Evolutionary conservation across 1,140 invertebrate species (phyloP), one percentile per base, ranked within the genome.

Genomic region (Stegodyphus mimosarum): DNA sequence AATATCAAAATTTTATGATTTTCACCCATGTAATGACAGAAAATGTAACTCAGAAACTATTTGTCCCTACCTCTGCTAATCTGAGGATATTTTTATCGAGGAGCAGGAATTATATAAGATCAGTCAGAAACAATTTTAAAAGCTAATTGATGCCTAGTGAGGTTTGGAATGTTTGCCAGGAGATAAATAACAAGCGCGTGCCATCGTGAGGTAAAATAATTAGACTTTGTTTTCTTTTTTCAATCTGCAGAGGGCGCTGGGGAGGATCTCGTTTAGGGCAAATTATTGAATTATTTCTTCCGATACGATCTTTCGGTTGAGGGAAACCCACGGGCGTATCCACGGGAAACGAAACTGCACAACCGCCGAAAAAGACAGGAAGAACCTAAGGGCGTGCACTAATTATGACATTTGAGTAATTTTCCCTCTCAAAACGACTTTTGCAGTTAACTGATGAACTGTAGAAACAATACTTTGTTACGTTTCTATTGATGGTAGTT

Each of bases 381-480:
- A 79, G 76, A 70, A 11, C 11, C 48, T 48, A 33, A 33, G 76
- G 76, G 76, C 66, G 76, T 49, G 18, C 18, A 52, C 64, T 79
- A 79, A 79, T 79, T 67, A 70, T 79, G 76, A 79, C 76, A 79
- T 79, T 79, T 79, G 76, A 79, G 76, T 70, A 33, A 33, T 33
- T 33, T 33, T 33, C 66, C 15, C 64, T 70, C 17, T 4, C n/a
- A 15, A 69, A 79, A 79, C 76, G 76, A 79, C 66, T 79, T 55
- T 51, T 10, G 70, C 48, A 48, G 64, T 15, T 15, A 60, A 33
- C 33, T 33, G 33, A 33, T 33, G 33, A 33, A 33, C 33, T 33
- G 33, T 33, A 33, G 33, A 33, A 33, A 33, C 33, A 33, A 33
- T 33, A 33, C 33, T 33, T 33, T 33, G 33, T 33, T 33, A 33